Conservation (phyloP, 2,797 vertebrate genomes). For the Moxostoma hubbsi region DNA sequence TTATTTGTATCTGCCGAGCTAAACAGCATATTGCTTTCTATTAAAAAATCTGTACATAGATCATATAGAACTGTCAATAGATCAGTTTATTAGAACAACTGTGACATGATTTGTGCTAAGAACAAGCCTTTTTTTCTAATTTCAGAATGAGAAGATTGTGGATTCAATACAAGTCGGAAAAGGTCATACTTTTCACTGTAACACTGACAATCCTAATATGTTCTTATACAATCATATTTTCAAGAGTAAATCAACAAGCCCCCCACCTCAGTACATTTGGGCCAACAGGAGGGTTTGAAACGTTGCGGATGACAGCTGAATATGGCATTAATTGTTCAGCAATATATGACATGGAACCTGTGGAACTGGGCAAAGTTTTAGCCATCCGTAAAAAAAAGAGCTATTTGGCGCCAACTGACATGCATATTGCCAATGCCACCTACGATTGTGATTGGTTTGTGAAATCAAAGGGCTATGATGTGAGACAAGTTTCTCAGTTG, state of each 20-base stretch:
- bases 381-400: conserved; percentile 49
- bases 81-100: too few relatives aligned
- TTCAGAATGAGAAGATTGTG: conserved; percentile 18
- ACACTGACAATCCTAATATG: neutral
- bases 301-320: neutral
- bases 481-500: conserved; percentile 66
- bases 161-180: neutral
- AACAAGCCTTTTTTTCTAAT: neutral
- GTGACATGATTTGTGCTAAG: too few relatives aligned
- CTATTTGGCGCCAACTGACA: conserved; percentile 51
- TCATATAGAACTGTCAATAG: too few relatives aligned
- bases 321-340: conserved; percentile 64
- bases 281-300: neutral
- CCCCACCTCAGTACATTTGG: neutral
- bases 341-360: conserved; percentile 73
- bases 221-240: neutral
- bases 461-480: conserved; percentile 58
- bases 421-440: conserved; percentile 52
- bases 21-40: too few relatives aligned
- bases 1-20: too few relatives aligned
- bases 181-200: neutral
- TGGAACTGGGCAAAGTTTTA: conserved; percentile 68
- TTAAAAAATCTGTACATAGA: too few relatives aligned
- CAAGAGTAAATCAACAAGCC: neutral
- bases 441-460: conserved; percentile 58